Conservation (phyloP, 2,113 vertebrate genomes). For the Rynchops niger region DNA sequence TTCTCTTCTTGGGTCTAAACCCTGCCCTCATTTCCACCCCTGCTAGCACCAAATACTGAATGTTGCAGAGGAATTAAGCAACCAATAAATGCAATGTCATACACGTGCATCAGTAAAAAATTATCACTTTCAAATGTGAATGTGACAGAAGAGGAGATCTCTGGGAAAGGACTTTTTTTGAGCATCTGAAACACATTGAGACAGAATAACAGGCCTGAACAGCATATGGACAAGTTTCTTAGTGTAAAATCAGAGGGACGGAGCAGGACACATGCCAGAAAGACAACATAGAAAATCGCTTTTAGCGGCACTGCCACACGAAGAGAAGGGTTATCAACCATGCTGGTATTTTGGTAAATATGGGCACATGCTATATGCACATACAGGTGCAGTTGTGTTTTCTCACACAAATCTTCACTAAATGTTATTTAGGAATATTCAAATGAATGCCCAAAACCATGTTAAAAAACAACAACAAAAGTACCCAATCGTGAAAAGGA, state of each 20-base stretch:
- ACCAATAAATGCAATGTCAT: neutral
- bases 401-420: neutral
- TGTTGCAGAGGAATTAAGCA: neutral
- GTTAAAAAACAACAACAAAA: neutral
- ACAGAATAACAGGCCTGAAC: neutral
- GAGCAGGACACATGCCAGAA: neutral
- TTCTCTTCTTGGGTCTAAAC: neutral
- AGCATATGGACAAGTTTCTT: neutral
- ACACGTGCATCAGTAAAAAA: neutral
- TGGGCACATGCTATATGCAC: neutral
- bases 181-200: neutral
- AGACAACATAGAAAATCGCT: neutral
- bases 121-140: neutral
- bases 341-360: neutral
- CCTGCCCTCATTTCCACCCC: neutral
- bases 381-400: fast-evolving
- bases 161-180: neutral
- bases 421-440: neutral
- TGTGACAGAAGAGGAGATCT: neutral
- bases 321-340: neutral
- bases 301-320: neutral
- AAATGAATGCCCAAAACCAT: neutral
- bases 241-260: neutral
- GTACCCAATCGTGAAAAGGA: neutral
- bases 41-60: neutral